These are phyloP conservation scores for Cololabis saira DNA, from an alignment of 2,113 vertebrate genomes.

Conservation along the genomic window DNA sequence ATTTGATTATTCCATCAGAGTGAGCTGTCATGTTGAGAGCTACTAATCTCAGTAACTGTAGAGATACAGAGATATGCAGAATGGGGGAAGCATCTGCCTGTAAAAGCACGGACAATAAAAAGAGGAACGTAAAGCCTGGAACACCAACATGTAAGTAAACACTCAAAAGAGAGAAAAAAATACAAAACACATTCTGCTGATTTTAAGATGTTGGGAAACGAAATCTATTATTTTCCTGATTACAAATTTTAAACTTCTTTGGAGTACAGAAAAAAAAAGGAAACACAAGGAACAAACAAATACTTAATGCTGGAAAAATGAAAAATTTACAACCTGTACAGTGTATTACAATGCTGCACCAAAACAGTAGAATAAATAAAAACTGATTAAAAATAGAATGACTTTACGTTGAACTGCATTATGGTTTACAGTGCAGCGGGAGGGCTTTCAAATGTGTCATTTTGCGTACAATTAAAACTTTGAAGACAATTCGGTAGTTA, in stretches of 20 bases:
- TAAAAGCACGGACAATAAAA: no score
- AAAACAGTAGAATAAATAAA: conserved; percentile 14
- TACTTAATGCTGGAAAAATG: no score
- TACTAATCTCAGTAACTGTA: no score
- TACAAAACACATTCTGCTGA: no score
- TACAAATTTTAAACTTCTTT: conserved; percentile 34
- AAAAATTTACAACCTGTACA: conserved; percentile 7
- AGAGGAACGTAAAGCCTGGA: no score
- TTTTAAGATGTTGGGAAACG: no score
- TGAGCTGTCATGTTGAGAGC: no score
- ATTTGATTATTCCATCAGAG: no score
- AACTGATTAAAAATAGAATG: conserved; percentile 23
- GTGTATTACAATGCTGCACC: conserved; percentile 16
- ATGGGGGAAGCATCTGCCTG: no score
- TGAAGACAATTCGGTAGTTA: conserved; percentile 5
- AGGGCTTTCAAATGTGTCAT: conserved; percentile 15
- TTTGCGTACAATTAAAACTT: conserved; percentile 29
- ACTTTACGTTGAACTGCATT: conserved; percentile 30
- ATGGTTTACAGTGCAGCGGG: conserved; percentile 2
- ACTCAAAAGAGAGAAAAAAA: no score
- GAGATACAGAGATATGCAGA: no score
- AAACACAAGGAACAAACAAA: not conserved
- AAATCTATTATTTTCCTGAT: not conserved
- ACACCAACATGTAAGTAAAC: no score
- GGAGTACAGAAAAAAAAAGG: conserved; percentile 7